Evolutionary conservation across 2,113 vertebrate genomes (phyloP).

Genomic region (Eleginops maclovinus): DNA sequence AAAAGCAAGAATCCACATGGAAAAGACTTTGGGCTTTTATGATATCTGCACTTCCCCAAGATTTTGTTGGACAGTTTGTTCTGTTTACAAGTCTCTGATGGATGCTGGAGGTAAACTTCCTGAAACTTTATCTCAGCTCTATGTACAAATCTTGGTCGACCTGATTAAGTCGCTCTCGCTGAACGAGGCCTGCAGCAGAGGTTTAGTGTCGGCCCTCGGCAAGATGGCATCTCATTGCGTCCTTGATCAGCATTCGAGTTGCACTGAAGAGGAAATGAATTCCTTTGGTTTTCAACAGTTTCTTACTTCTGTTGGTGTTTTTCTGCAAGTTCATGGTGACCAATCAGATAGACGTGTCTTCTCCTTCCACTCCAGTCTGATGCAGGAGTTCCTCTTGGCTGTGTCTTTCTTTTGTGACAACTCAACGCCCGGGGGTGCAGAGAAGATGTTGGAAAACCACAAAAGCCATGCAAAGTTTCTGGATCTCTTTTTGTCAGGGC

Average conservation of each 20-base stretch:
- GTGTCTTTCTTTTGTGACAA: conserved; percentile 71
- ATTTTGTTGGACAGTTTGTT: conserved; percentile 84
- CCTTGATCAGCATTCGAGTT: conserved; percentile 30
- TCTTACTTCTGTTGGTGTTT: conserved; percentile 39
- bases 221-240: conserved; percentile 62
- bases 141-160: conserved; percentile 58
- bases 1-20: conserved; percentile 65
- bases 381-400: conserved; percentile 81
- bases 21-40: conserved; percentile 76
- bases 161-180: conserved; percentile 59
- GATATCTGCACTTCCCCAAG: conserved; percentile 76
- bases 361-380: conserved; percentile 73
- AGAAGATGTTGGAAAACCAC: conserved; percentile 52
- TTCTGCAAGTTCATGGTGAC: conserved; percentile 51
- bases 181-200: conserved; percentile 30
- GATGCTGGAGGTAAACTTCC: conserved; percentile 63
- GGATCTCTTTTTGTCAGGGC: conserved; percentile 76
- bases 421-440: conserved; percentile 3
- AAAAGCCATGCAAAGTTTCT: conserved; percentile 52
- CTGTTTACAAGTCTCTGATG: conserved; percentile 62
- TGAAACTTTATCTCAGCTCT: conserved; percentile 81
- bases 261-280: conserved; percentile 51
- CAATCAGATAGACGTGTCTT: conserved; percentile 43
- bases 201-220: conserved; percentile 61
- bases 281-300: conserved; percentile 56